phyloP scores from a whole-genome alignment of 2,113 vertebrate species.

The Axis porcinus region DNA sequence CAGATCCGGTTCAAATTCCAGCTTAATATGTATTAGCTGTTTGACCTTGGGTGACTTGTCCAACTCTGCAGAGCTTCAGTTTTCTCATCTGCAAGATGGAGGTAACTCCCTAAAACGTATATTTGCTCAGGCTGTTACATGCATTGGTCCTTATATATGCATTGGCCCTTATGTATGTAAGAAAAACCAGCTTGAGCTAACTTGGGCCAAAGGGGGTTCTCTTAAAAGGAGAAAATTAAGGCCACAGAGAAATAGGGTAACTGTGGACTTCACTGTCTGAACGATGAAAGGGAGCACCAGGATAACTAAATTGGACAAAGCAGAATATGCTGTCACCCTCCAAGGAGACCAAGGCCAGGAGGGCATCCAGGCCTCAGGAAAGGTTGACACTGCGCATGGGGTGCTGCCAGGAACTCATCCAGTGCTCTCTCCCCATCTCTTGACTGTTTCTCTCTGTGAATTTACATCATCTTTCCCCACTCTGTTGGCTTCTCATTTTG shows the following conservation, averaged over 20 bases:
- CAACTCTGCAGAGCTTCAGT: neutral
- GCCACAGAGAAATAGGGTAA: neutral
- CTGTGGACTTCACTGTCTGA: neutral
- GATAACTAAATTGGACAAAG: neutral
- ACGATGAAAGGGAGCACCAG: neutral
- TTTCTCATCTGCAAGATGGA: slow-evolving; percentile 1
- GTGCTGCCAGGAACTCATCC: neutral
- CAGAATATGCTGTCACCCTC: neutral
- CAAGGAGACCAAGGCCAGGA: neutral
- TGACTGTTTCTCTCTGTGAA: neutral
- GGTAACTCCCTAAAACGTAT: neutral
- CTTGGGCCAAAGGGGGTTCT: neutral
- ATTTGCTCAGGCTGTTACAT: neutral
- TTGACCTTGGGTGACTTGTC: neutral
- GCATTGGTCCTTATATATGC: neutral
- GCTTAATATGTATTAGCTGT: neutral
- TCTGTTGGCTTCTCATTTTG: neutral
- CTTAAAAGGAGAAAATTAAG: neutral
- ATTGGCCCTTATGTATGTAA: neutral
- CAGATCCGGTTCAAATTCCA: neutral
- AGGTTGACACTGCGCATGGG: neutral
- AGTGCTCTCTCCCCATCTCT: neutral
- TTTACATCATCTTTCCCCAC: neutral
- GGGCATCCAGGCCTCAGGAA: neutral
- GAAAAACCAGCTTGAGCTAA: neutral